Conservation (phyloP, 2,797 vertebrate species). For the Telmatherina bonti region DNA sequence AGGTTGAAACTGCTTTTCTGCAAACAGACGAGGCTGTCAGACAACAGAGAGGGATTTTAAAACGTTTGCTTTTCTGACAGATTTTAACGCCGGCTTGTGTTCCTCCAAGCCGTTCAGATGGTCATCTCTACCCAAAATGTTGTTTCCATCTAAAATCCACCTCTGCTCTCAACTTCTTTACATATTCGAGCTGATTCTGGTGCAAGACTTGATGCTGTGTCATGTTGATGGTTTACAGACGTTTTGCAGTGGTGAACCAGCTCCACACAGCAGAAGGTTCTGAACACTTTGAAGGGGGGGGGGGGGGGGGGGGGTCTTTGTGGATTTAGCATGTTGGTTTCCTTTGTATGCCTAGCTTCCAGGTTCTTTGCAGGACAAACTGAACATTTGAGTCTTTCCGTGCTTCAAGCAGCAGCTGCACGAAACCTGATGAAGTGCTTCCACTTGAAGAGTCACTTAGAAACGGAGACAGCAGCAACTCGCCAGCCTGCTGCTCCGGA, state of each 20-base stretch:
- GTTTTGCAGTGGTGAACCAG: not conserved
- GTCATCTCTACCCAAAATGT: too few relatives aligned
- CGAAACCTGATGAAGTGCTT: not conserved
- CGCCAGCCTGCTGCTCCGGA: constrained; percentile 25
- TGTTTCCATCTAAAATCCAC: too few relatives aligned
- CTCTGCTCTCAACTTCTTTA: not conserved
- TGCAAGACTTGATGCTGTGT: not conserved
- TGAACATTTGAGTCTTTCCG: not conserved
- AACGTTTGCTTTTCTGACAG: too few relatives aligned
- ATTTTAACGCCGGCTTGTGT: too few relatives aligned
- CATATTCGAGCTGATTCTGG: not conserved
- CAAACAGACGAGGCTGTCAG: too few relatives aligned
- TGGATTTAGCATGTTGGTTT: not conserved
- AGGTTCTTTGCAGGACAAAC: not conserved
- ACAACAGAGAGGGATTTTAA: too few relatives aligned
- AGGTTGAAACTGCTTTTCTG: too few relatives aligned
- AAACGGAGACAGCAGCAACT: constrained; percentile 5
- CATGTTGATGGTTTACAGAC: not conserved
- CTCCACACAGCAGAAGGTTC: not conserved
- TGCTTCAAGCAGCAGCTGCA: not conserved
- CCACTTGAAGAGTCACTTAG: constrained; percentile 16
- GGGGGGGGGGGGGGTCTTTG: too few relatives aligned
- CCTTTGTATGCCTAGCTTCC: not conserved
- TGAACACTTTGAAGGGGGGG: not conserved
- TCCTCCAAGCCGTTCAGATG: too few relatives aligned